phyloP scores from a whole-genome alignment of 2,888 invertebrate genomes.

The Yponomeuta malinellus region DNA sequence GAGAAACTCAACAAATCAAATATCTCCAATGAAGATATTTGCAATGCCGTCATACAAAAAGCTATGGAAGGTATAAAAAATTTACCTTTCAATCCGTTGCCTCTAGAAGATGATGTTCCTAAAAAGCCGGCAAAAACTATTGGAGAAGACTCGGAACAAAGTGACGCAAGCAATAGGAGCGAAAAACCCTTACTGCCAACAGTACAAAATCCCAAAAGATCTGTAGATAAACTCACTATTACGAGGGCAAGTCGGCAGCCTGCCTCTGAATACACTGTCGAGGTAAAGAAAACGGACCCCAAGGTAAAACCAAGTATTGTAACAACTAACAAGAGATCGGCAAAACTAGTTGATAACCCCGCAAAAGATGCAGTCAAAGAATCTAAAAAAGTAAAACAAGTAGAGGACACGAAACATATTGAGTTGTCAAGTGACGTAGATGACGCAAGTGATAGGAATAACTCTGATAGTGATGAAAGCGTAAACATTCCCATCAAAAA shows the following conservation, averaged over 20 bases:
- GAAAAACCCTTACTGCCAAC: background rate
- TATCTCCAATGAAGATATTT: constrained; percentile 65
- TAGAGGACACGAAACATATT: background rate
- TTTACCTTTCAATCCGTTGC: constrained; percentile 33
- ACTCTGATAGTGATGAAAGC: constrained; percentile 1
- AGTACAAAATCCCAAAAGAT: background rate
- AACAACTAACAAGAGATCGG: background rate
- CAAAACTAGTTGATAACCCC: background rate
- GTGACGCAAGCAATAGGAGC: constrained; percentile 23
- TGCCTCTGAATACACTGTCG: background rate
- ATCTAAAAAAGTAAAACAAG: background rate
- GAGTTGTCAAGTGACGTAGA: background rate
- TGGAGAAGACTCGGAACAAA: constrained; percentile 23
- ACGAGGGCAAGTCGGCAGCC: background rate
- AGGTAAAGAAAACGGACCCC: background rate
- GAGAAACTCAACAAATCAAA: constrained; percentile 58
- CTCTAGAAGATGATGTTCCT: background rate
- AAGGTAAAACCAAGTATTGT: background rate
- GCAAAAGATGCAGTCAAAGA: background rate
- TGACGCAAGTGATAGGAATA: background rate
- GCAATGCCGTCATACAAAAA: constrained; percentile 63
- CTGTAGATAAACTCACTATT: background rate
- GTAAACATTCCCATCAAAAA: background rate
- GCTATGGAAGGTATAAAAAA: constrained; percentile 63
- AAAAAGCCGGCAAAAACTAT: constrained; percentile 23